A percentile compares a stretch with the other conserved stretches of the same genome.
Evolutionary conservation across 2,888 invertebrate genomes (phyloP).

Genomic region (Ceramica pisi): DNA sequence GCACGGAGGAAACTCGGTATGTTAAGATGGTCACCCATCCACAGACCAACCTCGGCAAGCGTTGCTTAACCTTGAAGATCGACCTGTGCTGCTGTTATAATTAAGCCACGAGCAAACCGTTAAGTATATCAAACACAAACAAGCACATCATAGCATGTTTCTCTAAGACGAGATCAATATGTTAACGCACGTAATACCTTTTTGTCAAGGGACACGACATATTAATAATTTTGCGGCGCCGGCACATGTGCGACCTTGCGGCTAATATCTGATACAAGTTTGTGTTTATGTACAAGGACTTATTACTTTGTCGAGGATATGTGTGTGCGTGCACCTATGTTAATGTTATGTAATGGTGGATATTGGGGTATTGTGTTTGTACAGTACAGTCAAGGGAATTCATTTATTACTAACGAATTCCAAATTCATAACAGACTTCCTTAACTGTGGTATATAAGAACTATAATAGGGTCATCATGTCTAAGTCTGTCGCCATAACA

Average conservation of each 20-base stretch:
- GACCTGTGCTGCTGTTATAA: too few relatives aligned
- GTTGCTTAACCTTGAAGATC: too few relatives aligned
- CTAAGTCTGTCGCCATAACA: too few relatives aligned
- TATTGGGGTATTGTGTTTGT: neutral
- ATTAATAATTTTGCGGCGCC: slow-evolving; percentile 54
- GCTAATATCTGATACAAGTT: slow-evolving; percentile 39
- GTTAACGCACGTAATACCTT: slow-evolving; percentile 29
- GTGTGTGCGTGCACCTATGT: neutral
- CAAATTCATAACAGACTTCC: too few relatives aligned
- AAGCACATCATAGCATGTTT: slow-evolving; percentile 3
- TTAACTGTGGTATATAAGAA: too few relatives aligned
- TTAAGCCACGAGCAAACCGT: too few relatives aligned
- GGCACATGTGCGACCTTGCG: slow-evolving; percentile 22
- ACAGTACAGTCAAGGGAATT: neutral
- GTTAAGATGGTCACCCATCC: too few relatives aligned
- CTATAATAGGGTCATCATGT: too few relatives aligned
- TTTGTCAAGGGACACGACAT: slow-evolving; percentile 51
- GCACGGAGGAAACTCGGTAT: too few relatives aligned
- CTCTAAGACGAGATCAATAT: slow-evolving; percentile 37
- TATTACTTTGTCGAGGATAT: slow-evolving; percentile 21
- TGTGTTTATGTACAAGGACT: slow-evolving; percentile 23
- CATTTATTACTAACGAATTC: too few relatives aligned
- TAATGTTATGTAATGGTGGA: neutral
- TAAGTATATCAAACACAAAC: slow-evolving; percentile 8
- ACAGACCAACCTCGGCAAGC: too few relatives aligned